Base-by-base conservation (phyloP, 2,113 vertebrate species). In the Terrapene triunguis region DNA sequence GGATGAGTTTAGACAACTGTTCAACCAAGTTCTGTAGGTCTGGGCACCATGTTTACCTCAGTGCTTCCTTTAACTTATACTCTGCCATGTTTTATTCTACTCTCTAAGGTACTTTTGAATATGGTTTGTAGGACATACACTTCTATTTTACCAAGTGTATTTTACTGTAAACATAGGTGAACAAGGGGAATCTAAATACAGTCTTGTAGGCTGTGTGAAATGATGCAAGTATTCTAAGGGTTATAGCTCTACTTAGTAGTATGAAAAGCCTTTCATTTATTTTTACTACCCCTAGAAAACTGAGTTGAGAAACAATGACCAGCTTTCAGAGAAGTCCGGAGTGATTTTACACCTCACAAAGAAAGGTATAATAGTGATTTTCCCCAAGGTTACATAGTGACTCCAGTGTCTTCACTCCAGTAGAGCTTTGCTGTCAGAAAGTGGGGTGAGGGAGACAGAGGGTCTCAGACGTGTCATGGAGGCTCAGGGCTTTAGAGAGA, bases 341-440 rank as follows among this genome's bases (percentile, higher is more conserved):
- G 12, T 44, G 12, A 27, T 44, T 76, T 78, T 47, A 47, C 42
- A 78, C 12, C 74, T 78, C 42, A 47, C 25, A 47, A 25, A 78
- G 42, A 44, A 78, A 78, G 25, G 6, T 29, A n/a, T 72, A 72
- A 47, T 47, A 86, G 25, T 80, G 90, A 54, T 65, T 94, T 93
- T 85, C 90, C 90, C 85, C 90, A 89, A 92, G 95, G 84, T 38
- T 82, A 93, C 55, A 69, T 82, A 91, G 95, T 50, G 51, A 12
- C 50, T 72, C 69, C 21, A 8, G 2, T 83, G 38, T 74, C 44
- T 83, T 89, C 85, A 87, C 55, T 89, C 50, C 57, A 51, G 65
- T 2, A 93, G 81, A 92, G 22, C 81, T 95, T 80, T 95, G 32
- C 93, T 89, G 6, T 83, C 57, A 76, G 87, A 72, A 88, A 88